phyloP scores from a whole-genome alignment of 2,888 invertebrate genomes.

The Leucophenga montana region DNA sequence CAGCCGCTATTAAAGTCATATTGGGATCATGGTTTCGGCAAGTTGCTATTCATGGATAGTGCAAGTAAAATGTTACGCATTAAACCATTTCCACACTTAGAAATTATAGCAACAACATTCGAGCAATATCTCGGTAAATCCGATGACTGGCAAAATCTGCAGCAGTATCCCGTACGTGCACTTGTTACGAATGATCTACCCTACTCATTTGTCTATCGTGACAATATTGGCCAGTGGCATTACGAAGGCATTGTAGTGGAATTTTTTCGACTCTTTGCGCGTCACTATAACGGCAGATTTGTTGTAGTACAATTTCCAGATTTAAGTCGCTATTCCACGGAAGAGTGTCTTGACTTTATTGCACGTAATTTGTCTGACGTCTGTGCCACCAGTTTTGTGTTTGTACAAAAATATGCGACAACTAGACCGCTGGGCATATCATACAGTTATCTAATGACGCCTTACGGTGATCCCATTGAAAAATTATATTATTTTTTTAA shows the following conservation, averaged over 20 bases:
- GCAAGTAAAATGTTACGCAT: neutral
- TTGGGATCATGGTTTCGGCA: constrained; percentile 5
- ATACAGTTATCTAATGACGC: constrained; percentile 27
- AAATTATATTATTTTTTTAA: constrained; percentile 47
- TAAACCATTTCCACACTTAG: neutral
- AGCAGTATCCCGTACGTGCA: neutral
- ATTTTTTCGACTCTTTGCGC: neutral
- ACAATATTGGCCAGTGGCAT: neutral
- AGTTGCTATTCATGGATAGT: neutral
- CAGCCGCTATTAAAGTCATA: neutral
- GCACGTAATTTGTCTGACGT: neutral
- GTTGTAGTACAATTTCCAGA: neutral
- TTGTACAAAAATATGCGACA: neutral
- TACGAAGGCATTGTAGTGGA: neutral
- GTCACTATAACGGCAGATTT: neutral
- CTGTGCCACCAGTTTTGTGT: neutral
- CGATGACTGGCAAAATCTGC: neutral
- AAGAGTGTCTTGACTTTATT: neutral
- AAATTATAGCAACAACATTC: neutral
- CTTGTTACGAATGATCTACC: neutral
- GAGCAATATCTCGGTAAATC: neutral
- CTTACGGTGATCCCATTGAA: constrained; percentile 43
- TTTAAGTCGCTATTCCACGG: neutral
- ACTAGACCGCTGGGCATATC: neutral
- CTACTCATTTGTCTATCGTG: neutral